Evolutionary conservation across 2,797 vertebrate genomes (phyloP).

Genomic region (Rachycentron canadum): DNA sequence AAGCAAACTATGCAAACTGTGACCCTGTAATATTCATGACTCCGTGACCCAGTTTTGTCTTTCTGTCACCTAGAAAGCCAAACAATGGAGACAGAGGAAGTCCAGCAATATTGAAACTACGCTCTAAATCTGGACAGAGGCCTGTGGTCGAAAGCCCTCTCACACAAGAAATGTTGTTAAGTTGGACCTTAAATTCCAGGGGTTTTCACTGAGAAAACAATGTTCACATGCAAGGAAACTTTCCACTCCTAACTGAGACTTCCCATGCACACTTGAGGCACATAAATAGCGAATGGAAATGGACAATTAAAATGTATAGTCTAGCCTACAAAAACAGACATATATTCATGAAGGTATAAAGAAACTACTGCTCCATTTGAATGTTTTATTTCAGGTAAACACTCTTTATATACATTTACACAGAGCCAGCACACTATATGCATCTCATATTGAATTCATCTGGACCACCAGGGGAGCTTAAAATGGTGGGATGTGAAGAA

Average conservation of each 20-base stretch:
- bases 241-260: slow-evolving; percentile 48
- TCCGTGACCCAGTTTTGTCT: slow-evolving; percentile 38
- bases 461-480: slow-evolving; percentile 49
- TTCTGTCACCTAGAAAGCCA: slow-evolving; percentile 44
- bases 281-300: slow-evolving; percentile 57
- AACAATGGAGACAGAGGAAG: slow-evolving; percentile 40
- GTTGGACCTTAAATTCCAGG: slow-evolving; percentile 61
- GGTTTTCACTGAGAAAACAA: slow-evolving; percentile 67
- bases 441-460: slow-evolving; percentile 20
- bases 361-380: slow-evolving; percentile 4
- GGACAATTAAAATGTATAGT: slow-evolving; percentile 60
- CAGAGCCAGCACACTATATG: slow-evolving; percentile 20
- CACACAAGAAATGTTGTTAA: slow-evolving; percentile 64
- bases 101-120: slow-evolving; percentile 29
- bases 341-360: slow-evolving; percentile 3
- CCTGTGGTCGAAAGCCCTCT: slow-evolving; percentile 61
- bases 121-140: slow-evolving; percentile 58
- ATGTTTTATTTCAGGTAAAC: slow-evolving; percentile 53
- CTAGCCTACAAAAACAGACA: slow-evolving; percentile 35
- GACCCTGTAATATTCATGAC: slow-evolving; percentile 11
- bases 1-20: slow-evolving; percentile 32
- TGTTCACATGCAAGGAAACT: slow-evolving; percentile 62
- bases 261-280: slow-evolving; percentile 32
- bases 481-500: slow-evolving; percentile 25
- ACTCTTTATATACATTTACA: slow-evolving; percentile 47